Base-by-base conservation (phyloP, 2,113 vertebrate species). In the Trematomus loennbergii region DNA sequence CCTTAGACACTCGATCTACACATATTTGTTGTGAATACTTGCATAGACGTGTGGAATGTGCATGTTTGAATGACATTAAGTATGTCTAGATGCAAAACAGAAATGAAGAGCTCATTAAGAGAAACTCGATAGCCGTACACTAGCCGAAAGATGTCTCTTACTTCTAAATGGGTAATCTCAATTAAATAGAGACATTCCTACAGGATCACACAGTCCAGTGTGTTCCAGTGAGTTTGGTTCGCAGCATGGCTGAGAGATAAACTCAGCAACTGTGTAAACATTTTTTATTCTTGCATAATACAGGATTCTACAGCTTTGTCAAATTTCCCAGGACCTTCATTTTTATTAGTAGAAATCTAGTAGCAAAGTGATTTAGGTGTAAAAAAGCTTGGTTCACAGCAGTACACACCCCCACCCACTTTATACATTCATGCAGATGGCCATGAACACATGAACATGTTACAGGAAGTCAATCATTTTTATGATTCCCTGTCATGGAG, bases 11-110 rank as follows among this genome's bases (percentile, higher is more conserved):
- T 54, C 33, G 40, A 49, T 40, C 36, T 40, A 66, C 48, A 64
- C 55, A 69, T 69, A 33, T 45, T 48, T 76, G 25, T 46, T 57
- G 12, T 48, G 20, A 58, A 72, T 36, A n/a, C 49, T 33, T 53
- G 33, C 57, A 29, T 25, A 18, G n/a, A 46, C 13, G 18, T 45
- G 53, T 57, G 40, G 22, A 25, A 9, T 40, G 3, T 48, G 17
- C 1, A 18, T 49, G 16, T n/a, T 60, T 60, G 22, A 71, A 72
- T 50, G 43, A 16, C 54, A 48, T 20, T 5, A 43, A 57, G 15
- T 50, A 17, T n/a, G n/a, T 12, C 8, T 22, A 22, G 9, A 12
- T 22, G 53, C 20, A 10, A 16, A 15, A 11, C 54, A 48, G 40
- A 12, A 15, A 55, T 49, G 36, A 40, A 40, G 36, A 17, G 4